phyloP scores from a whole-genome alignment of 1,140 invertebrate genomes.

The Heliconius hermathena region DNA sequence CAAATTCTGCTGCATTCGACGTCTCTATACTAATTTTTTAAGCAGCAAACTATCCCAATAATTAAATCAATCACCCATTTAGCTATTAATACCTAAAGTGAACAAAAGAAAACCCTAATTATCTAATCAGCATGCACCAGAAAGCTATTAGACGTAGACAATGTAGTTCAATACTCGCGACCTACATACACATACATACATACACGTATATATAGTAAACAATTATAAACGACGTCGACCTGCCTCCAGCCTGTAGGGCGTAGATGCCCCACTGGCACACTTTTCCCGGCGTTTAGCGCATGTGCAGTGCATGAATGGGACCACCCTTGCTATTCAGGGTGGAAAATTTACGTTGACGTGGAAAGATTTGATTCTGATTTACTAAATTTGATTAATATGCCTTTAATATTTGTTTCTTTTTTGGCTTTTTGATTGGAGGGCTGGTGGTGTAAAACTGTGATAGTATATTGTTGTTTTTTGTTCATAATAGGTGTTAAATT shows the following conservation, averaged over 20 bases:
- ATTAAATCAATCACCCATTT: not conserved
- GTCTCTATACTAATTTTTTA: no score
- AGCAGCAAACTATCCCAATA: no score
- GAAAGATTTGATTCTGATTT: conserved; percentile 19
- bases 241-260: conserved; percentile 54
- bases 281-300: conserved; percentile 49
- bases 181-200: conserved; percentile 51
- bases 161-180: conserved; percentile 54
- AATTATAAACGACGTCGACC: conserved; percentile 26
- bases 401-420: not conserved
- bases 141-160: conserved; percentile 2
- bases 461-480: not conserved
- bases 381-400: not conserved
- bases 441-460: not conserved
- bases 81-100: not conserved
- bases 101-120: not conserved
- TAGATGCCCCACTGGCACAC: conserved; percentile 72
- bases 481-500: not conserved
- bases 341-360: conserved; percentile 23
- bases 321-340: conserved; percentile 20
- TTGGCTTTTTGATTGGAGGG: not conserved
- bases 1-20: no score
- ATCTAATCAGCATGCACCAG: not conserved
- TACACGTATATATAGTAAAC: conserved; percentile 1
- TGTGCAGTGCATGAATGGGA: conserved; percentile 65